Base-by-base conservation (phyloP, 23 tunicate genomes). In the Diplosoma virens region DNA sequence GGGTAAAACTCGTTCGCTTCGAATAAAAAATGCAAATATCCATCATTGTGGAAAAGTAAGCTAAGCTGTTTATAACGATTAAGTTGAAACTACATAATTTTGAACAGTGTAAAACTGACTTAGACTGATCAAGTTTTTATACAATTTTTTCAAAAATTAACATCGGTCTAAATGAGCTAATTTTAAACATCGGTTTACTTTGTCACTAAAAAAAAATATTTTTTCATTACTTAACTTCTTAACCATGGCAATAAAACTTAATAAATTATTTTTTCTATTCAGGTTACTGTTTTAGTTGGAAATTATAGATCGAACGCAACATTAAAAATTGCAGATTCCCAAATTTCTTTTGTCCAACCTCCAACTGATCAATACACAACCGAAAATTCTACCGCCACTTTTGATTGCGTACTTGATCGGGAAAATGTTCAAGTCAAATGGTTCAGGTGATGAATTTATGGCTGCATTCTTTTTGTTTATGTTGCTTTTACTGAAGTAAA, bases 341-440 rank as follows among this genome's bases (percentile, higher is more conserved):
- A 86, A 20, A 35, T 76, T 0, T 26, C 50, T 1, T 81, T 87
- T 58, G 48, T 58, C 25, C 32, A 84, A 67, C 89, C 79, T 6
- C 47, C 84, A 34, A 80, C 45, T 16, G 89, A 90, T 64, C 81
- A 84, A 75, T 37, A 48, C 29, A 82, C 65, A 26, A 29, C 32
- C 11, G 98, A 86, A 73, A 32, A 59, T 21, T 80, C 71, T 58
- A 32, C 63, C 20, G 94, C 72, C 0, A 37, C 29, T 1, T 93
- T 93, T 54, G 84, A 72, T 41, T 86, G 94, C 33, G 47, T 47
- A 34, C 70, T 93, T 7, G 61, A 58, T 54, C 71, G 67, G 41
- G 78, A 64, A 17, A 81, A 82, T 65, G 94, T 73, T 54, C 67
- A 87, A 26, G 89, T 87, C 2, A 82, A 59, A 50, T 93, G 98